Base-by-base conservation (phyloP, 2,113 vertebrate species). In the Hydrolagus affinis region DNA sequence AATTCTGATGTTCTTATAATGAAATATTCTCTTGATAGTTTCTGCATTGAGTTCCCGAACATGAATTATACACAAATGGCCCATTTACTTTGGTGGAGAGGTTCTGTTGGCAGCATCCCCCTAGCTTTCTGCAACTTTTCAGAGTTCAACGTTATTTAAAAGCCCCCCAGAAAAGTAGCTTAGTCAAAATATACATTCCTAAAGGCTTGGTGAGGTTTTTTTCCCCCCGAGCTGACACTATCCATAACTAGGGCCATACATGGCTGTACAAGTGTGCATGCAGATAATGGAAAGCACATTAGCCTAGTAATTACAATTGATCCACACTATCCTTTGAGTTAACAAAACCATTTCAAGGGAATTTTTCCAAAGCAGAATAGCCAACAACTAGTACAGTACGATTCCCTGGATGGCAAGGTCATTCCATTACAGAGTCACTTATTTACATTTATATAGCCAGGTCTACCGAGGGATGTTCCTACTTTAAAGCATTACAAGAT, bases 371-470 rank as follows among this genome's bases (percentile, higher is more conserved):
- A 32, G 62, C 78, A 83, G 60, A 83, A 19, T 25, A 68, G 25
- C 7, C 78, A 32, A 14, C 78, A 83, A 19, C 62, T 32, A 66
- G 14, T 66, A 32, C 14, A 28, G 32, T 30, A 32, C 28, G 12
- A 83, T 83, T 83, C 78, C 78, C 78, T 66, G 62, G 78, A 68
- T 83, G 28, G 25, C 28, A 66, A 83, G 66, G 62, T 15, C 62
- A 64, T 64, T 83, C 78, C 78, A 83, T 83, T 83, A 83, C 44
- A 44, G 78, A 83, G 60, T 62, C 77, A 83, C 60, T 83, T 83
- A 83, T 83, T 83, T 83, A 83, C 77, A 83, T 30, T n/a, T 78
- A 62, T 28, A 78, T 25, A 78, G 76, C 59, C 75, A 69, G 87
- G 78, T 70, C 56, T 8, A 8, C 0, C 7, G 0, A 32, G 57